Evolutionary conservation across 2,113 vertebrate species (phyloP), one percentile per base, ranked within the genome.

Genomic region (Drymodes brunneopygia): DNA sequence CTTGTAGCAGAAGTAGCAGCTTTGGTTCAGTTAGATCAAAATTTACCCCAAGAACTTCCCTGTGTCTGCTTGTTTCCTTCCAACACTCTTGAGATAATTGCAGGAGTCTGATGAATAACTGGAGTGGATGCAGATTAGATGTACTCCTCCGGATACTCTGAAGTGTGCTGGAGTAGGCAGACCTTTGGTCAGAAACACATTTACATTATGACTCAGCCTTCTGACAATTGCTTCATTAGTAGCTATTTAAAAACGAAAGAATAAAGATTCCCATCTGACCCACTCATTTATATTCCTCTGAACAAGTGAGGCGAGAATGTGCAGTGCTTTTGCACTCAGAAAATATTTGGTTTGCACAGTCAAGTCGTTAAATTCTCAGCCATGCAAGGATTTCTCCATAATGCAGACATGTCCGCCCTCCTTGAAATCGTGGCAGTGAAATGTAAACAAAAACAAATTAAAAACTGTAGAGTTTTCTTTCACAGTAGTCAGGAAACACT

Each of bases 1-100:
- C 48, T 40, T 47, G 7, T 19, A 66, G 56, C 18, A 45, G 28
- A 53, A 95, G 51, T 3, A 54, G 56, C 69, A 78, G 27, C 66
- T 89, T 90, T 45, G n/a, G 78, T 87, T 93, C 53, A 45, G 64
- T 80, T 27, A 81, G 66, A 86, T 56, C 24, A 92, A 88, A 79
- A 84, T 79, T 88, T 88, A 38, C 53, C 92, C 56, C 53, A 35
- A 65, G 31, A 40, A 18, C 61, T 88, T 94, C 48, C 31, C 58
- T 13, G 17, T 35, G 33, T 61, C 65, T 78, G 51, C 58, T 77
- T 57, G 28, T 88, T 94, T 87, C 73, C 53, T 81, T 54, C 90
- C 64, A 81, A 4, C 21, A 24, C 81, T 86, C 90, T 87, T 25
- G 70, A 62, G 67, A 54, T 81, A 92, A 73, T 80, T 89, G 42